Percentiles rank a stretch among this genome's conserved stretches.
These are phyloP conservation scores for Podiceps cristatus DNA, from an alignment of 2,113 vertebrate species.

Conservation along the genomic window DNA sequence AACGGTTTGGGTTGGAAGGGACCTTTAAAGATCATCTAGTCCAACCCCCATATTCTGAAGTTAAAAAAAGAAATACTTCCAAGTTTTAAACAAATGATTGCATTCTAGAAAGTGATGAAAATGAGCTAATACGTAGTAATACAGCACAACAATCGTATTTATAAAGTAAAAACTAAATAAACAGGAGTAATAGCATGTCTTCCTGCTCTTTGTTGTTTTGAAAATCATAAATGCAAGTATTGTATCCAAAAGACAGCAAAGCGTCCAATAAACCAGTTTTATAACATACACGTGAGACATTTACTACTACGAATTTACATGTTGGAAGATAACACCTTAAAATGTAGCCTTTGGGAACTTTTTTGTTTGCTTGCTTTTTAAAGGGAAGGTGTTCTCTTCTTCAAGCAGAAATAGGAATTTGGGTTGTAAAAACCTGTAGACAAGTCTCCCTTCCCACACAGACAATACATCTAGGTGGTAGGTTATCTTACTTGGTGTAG, in stretches of 20 bases:
- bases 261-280: neutral
- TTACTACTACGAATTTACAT: neutral
- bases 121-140: neutral
- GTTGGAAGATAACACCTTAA: neutral
- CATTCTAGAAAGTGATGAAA: neutral
- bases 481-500: conserved; percentile 88
- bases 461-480: neutral
- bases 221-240: neutral
- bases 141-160: neutral
- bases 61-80: neutral
- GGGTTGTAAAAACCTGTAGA: neutral
- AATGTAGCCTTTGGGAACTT: neutral
- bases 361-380: neutral
- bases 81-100: accelerated
- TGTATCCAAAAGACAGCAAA: neutral
- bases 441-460: neutral
- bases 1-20: neutral
- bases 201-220: neutral
- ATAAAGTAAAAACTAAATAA: neutral
- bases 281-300: neutral
- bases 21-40: neutral
- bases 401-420: neutral
- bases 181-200: neutral
- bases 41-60: neutral
- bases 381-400: neutral